Evolutionary conservation across 2,888 invertebrate genomes (phyloP), one percentile per base, ranked within the genome.

Genomic region (Caenorhabditis sulstoni): DNA sequence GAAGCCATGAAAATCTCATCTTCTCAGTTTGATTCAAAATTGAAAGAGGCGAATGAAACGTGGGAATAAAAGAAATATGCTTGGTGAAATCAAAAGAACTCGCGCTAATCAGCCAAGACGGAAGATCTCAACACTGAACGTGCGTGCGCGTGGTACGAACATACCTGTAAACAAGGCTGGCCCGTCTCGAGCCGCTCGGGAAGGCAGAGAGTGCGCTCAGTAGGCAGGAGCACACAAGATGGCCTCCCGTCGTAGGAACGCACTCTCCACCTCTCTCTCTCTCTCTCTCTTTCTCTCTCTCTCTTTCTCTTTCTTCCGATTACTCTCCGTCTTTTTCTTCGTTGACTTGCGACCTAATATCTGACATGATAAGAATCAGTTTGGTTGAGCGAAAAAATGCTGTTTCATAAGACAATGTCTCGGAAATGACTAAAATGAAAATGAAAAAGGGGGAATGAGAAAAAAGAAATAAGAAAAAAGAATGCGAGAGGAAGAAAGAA

Each of bases 121-220:
- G 16, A 37, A 66, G 35, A 45, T 47, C 29, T 39, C 45, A 57
- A 45, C 22, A 47, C 55, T 66, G 66, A 66, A 55, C 57, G 55
- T 47, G 12, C 57, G 55, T 47, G 12, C 35, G 44, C 52, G 53
- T 53, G 53, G 65, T 65, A 53, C 41, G 65, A 53, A 44, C 55
- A 57, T 55, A 57, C 66, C 66, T 45, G 49, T 57, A 66, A 66
- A 66, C 57, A 66, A 66, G 55, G 29, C 29, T 57, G 66, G 55
- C 55, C 66, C 66, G 49, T 16, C 47, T 39, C 45, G 45, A 20
- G 4, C 53, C 29, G 23, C 41, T 50, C 29, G 7, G 29, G 29
- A 37, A 8, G 62, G 50, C 23, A 65, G 53, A 65, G 65, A 29
- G 52, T 65, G 52, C 53, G 18, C 53, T 35, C 45, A 8, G 1